Percentiles rank a stretch among this genome's conserved stretches.
Evolutionary conservation across 2,888 invertebrate species (phyloP).

Genomic region (Drosophila sordidapex): DNA sequence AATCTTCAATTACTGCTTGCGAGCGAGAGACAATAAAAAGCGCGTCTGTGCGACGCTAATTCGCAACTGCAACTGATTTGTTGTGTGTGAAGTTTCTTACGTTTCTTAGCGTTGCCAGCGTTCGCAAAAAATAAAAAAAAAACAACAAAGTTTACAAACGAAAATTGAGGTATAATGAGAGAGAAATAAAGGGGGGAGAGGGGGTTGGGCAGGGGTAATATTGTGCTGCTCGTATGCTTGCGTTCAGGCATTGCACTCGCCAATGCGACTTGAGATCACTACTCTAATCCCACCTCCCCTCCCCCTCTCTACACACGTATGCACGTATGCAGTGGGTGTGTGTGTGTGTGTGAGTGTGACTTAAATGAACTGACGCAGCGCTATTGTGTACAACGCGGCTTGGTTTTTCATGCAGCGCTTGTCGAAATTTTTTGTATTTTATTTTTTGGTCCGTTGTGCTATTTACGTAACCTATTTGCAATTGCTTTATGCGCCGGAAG

Average conservation of each 20-base stretch:
- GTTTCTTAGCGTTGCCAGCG: constrained; percentile 24
- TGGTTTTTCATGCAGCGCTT: constrained; percentile 36
- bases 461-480: constrained; percentile 64
- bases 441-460: constrained; percentile 32
- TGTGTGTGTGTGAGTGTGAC: not conserved
- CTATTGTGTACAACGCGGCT: constrained; percentile 17
- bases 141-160: constrained; percentile 2
- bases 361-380: constrained; percentile 9
- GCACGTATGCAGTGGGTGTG: not conserved
- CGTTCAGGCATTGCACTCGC: constrained; percentile 48
- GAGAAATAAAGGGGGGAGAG: no score
- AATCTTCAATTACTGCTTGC: not conserved
- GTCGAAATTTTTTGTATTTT: constrained; percentile 30
- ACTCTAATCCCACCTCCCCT: not conserved
- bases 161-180: constrained; percentile 2
- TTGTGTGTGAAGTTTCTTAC: constrained; percentile 64
- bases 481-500: constrained; percentile 61
- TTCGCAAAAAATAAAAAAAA: constrained; percentile 38
- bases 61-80: constrained; percentile 79
- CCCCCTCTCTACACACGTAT: not conserved
- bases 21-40: constrained; percentile 37
- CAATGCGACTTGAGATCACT: constrained; percentile 21
- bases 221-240: constrained; percentile 19
- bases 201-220: not conserved
- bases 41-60: constrained; percentile 74